Evolutionary conservation across 2,888 invertebrate species (phyloP).

Genomic region (Dastarcus helophoroides): DNA sequence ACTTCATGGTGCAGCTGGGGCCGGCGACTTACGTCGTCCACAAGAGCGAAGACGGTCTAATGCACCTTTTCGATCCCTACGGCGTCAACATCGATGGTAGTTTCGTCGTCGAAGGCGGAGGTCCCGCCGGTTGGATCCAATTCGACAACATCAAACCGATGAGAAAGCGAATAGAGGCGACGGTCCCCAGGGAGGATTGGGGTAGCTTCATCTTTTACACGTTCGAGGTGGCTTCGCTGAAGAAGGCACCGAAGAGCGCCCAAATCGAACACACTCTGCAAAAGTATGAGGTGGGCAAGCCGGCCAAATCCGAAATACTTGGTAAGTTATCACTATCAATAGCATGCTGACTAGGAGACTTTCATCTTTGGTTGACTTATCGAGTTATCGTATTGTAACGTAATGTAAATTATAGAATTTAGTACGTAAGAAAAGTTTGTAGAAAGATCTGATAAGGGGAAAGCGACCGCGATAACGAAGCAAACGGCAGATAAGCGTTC

Average conservation of each 20-base stretch:
- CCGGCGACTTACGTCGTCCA: conserved; percentile 46
- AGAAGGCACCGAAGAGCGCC: conserved; percentile 41
- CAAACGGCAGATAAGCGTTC: no score
- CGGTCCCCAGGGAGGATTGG: conserved; percentile 17
- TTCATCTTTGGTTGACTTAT: no score
- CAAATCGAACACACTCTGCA: conserved; percentile 37
- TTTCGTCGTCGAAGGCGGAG: conserved; percentile 10
- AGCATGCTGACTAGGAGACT: no score
- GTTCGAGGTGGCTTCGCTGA: conserved; percentile 45
- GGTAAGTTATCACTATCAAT: conserved; percentile 16
- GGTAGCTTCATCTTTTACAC: conserved; percentile 42
- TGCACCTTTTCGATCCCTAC: conserved; percentile 54
- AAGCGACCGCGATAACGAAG: no score
- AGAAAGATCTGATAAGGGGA: no score
- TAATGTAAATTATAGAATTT: no score
- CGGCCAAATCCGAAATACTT: conserved; percentile 32
- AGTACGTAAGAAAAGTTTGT: no score
- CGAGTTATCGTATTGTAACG: no score
- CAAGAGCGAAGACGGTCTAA: conserved; percentile 40
- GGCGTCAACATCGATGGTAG: conserved; percentile 15
- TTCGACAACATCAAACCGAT: conserved; percentile 11
- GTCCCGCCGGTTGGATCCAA: conserved; percentile 8
- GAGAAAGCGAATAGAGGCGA: no score
- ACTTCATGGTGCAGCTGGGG: conserved; percentile 47
- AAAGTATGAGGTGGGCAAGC: conserved; percentile 35